Evolutionary conservation across 2,888 invertebrate genomes (phyloP).

Genomic region (Loripinus fragilis): DNA sequence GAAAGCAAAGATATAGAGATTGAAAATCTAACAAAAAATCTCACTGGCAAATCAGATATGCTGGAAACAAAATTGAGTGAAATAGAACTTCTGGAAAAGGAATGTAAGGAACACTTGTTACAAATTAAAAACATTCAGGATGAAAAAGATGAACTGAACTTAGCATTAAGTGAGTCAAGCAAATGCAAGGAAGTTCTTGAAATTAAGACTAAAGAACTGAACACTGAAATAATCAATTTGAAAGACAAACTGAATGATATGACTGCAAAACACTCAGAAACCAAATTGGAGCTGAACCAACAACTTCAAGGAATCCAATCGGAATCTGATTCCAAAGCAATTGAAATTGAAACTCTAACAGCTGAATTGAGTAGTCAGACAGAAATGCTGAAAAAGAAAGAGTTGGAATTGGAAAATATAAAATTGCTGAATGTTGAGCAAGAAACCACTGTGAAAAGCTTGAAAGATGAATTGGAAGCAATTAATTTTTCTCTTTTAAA

Average conservation of each 20-base stretch:
- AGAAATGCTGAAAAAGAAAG: conserved; percentile 24
- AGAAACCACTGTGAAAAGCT: conserved; percentile 9
- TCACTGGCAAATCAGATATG: background rate
- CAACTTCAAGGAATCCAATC: conserved; percentile 16
- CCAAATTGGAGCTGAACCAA: background rate
- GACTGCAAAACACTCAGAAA: conserved; percentile 1
- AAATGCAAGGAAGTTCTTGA: background rate
- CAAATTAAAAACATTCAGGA: conserved; percentile 10
- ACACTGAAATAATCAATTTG: background rate
- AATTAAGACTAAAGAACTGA: background rate
- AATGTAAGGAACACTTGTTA: background rate
- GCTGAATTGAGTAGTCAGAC: conserved; percentile 34
- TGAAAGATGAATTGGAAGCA: conserved; percentile 39
- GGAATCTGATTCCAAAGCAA: conserved; percentile 13
- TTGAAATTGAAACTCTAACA: conserved; percentile 22
- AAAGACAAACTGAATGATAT: conserved; percentile 21
- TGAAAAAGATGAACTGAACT: conserved; percentile 5
- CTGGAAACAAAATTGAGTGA: conserved; percentile 25
- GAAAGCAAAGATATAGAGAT: conserved; percentile 4
- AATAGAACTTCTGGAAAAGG: conserved; percentile 15
- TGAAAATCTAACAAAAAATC: conserved; percentile 28
- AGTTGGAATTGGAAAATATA: conserved; percentile 24
- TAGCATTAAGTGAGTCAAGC: conserved; percentile 21
- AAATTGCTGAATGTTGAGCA: conserved; percentile 36
- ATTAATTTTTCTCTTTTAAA: conserved; percentile 36